phyloP scores from a whole-genome alignment of 2,888 invertebrate genomes.

The Prosapia bicincta region DNA sequence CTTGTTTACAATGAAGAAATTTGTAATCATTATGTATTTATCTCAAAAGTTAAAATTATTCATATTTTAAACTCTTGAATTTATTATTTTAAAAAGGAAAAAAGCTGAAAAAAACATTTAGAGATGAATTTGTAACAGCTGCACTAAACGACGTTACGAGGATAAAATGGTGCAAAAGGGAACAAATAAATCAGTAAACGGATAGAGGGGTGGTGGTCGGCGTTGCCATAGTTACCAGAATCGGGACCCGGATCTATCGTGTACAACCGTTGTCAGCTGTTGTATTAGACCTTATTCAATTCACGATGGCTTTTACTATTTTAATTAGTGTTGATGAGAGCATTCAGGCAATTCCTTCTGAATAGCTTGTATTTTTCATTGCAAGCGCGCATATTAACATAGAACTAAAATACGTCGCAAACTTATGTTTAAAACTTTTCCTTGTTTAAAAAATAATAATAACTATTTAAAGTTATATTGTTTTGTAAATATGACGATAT shows the following conservation, averaged over 20 bases:
- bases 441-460: too few relatives aligned
- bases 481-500: too few relatives aligned
- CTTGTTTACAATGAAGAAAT: too few relatives aligned
- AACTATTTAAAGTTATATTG: too few relatives aligned
- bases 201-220: background rate
- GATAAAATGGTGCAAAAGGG: constrained; percentile 2
- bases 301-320: background rate
- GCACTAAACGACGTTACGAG: background rate
- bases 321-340: too few relatives aligned
- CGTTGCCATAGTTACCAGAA: background rate
- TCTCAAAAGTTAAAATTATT: background rate
- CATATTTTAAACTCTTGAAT: background rate
- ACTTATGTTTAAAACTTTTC: too few relatives aligned
- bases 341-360: too few relatives aligned
- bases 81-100: background rate
- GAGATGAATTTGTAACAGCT: constrained; percentile 3
- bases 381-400: too few relatives aligned
- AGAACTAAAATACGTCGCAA: too few relatives aligned
- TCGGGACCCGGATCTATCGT: background rate
- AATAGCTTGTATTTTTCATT: too few relatives aligned
- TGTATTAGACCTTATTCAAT: background rate
- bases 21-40: background rate
- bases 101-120: background rate
- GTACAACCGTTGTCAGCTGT: background rate
- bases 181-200: background rate